A percentile compares a stretch with the other conserved stretches of the same genome.
Conservation (phyloP, 1,140 invertebrate species). For the Drosophila trapezifrons region DNA sequence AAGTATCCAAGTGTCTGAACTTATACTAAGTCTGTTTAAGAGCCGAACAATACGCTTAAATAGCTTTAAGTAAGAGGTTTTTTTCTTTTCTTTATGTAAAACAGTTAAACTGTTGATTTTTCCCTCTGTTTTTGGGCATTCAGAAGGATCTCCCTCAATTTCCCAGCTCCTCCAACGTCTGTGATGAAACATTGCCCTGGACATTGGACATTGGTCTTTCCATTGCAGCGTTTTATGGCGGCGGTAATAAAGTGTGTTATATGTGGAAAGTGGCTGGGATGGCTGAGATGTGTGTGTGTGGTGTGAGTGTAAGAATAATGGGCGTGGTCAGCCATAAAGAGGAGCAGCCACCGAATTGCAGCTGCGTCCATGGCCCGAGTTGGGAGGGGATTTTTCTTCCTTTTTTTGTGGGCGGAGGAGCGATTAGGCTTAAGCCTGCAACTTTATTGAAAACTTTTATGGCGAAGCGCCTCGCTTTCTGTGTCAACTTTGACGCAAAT, state of each 20-base stretch:
- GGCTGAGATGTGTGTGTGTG: not conserved
- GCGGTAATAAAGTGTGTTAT: constrained; percentile 54
- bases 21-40: not conserved
- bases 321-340: constrained; percentile 51
- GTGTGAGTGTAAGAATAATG: constrained; percentile 22
- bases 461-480: constrained; percentile 13
- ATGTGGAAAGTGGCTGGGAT: constrained; percentile 9
- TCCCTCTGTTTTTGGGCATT: not conserved
- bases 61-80: not conserved
- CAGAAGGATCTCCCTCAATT: constrained; percentile 5
- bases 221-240: constrained; percentile 52
- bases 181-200: constrained; percentile 37
- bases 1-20: not conserved
- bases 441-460: constrained; percentile 75
- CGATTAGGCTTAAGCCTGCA: constrained; percentile 71
- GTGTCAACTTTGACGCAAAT: constrained; percentile 33
- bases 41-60: not conserved
- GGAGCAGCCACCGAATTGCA: constrained; percentile 28
- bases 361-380: constrained; percentile 25
- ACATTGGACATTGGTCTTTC: constrained; percentile 11
- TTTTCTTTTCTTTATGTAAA: not conserved
- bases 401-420: constrained; percentile 24
- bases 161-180: constrained; percentile 13
- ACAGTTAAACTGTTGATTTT: constrained; percentile 18
- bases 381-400: not conserved